Conservation (phyloP, 2,113 vertebrate genomes). For the Ophiodon elongatus region DNA sequence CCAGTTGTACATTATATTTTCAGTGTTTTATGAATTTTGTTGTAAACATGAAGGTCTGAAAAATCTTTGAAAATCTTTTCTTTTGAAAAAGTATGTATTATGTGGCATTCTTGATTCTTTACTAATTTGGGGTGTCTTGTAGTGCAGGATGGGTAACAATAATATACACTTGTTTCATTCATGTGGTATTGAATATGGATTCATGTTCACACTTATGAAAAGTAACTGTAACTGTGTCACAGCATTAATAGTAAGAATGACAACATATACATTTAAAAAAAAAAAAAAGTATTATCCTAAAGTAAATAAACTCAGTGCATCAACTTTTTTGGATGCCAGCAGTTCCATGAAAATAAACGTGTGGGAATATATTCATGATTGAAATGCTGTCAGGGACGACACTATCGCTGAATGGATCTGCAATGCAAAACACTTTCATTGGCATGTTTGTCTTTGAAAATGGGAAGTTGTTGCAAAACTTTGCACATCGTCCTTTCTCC, state of each 20-base stretch:
- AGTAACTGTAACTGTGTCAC: not conserved
- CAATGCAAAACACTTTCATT: slow-evolving; percentile 65
- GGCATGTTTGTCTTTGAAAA: slow-evolving; percentile 76
- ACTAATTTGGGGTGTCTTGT: not conserved
- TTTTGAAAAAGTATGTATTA: not conserved
- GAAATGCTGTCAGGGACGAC: slow-evolving; percentile 52
- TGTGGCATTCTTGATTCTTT: not conserved
- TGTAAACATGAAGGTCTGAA: not conserved
- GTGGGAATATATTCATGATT: slow-evolving; percentile 48
- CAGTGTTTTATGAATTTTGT: not conserved
- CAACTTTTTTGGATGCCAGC: slow-evolving; percentile 12
- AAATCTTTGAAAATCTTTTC: not conserved
- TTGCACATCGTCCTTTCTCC: slow-evolving; percentile 24
- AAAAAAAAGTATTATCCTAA: not conserved
- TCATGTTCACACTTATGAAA: not conserved
- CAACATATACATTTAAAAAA: not conserved
- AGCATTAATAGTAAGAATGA: not conserved
- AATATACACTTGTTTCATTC: not conserved
- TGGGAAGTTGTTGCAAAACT: slow-evolving; percentile 58
- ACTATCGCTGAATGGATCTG: slow-evolving; percentile 67
- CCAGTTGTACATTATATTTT: not conserved
- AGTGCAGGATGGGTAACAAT: not conserved
- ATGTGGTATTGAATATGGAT: not conserved
- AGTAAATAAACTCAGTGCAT: slow-evolving; percentile 11
- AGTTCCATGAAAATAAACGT: slow-evolving; percentile 28